These are phyloP conservation scores for Urocitellus parryii DNA, from an alignment of 2,113 vertebrate genomes.

Conservation along the genomic window DNA sequence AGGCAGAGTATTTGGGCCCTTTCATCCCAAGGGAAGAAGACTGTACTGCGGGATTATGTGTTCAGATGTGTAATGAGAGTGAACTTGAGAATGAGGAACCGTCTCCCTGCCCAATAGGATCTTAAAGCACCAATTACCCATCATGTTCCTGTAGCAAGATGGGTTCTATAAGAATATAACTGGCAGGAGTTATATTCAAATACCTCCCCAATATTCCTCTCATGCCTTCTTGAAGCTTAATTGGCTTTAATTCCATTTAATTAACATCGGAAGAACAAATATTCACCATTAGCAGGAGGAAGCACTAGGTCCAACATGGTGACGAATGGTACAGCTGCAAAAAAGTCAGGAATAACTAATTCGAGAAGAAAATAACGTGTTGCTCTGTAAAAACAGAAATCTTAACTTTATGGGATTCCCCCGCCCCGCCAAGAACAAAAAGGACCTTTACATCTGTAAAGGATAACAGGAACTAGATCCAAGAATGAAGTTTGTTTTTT, in stretches of 20 bases:
- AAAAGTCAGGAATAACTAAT: not conserved
- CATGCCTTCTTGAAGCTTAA: not conserved
- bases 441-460: not conserved
- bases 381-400: not conserved
- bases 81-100: not conserved
- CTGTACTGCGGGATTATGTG: not conserved
- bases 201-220: not conserved
- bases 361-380: not conserved
- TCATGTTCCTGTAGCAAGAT: not conserved
- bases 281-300: not conserved
- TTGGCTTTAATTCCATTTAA: not conserved
- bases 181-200: not conserved
- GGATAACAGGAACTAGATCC: not conserved
- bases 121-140: not conserved
- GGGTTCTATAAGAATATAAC: not conserved
- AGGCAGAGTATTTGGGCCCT: not conserved
- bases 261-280: conserved; percentile 23
- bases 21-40: conserved; percentile 11
- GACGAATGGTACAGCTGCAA: not conserved
- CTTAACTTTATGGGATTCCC: not conserved
- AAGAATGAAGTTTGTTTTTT: not conserved
- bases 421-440: not conserved
- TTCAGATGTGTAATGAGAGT: not conserved
- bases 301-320: not conserved
- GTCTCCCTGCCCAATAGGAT: not conserved